Base-by-base conservation (phyloP, 2,888 invertebrate species). In the Cyrtodaria siliqua region DNA sequence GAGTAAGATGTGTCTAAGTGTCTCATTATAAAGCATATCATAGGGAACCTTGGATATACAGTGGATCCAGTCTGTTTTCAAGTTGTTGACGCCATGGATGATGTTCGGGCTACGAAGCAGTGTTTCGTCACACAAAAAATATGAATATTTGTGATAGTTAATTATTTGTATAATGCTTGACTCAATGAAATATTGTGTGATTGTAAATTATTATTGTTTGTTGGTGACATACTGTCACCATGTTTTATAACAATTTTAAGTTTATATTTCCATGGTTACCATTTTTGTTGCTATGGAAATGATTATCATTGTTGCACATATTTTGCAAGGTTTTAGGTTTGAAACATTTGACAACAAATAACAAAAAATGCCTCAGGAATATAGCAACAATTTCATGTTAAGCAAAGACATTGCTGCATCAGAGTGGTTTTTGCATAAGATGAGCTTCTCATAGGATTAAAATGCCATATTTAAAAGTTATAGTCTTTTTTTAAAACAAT, bases 101-200 rank as follows among this genome's bases (percentile, higher is more conserved):
- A 20, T 20, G 8, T 8, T 4, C 16, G 4, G 44, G 44, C 44
- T 55, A 55, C 26, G 20, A 42, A 64, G 56, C 67, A 67, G 59
- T 76, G 71, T 63, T 59, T 57, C 49, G 47, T 68, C 63, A 63
- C 63, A 67, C 55, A 77, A 67, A 70, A 77, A 42, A 57, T 62
- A 38, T 72, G 52, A 68, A 52, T 75, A 75, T 75, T 67, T 77
- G 77, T 77, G 77, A 77, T 77, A 77, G 77, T 77, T 77, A 47
- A 12, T 62, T 67, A 67, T 70, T 68, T 64, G 68, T 77, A 62
- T 72, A 63, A 68, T 38, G 77, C 71, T 72, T 68, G 68, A 68
- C 57, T 71, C 67, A 50, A 57, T 66, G 68, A 53, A 69, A 52
- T 29, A 62, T 61, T 52, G 71, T 67, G 62, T 71, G 76, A 67